phyloP scores from a whole-genome alignment of 2,797 vertebrate species.

The Oreochromis grahami region DNA sequence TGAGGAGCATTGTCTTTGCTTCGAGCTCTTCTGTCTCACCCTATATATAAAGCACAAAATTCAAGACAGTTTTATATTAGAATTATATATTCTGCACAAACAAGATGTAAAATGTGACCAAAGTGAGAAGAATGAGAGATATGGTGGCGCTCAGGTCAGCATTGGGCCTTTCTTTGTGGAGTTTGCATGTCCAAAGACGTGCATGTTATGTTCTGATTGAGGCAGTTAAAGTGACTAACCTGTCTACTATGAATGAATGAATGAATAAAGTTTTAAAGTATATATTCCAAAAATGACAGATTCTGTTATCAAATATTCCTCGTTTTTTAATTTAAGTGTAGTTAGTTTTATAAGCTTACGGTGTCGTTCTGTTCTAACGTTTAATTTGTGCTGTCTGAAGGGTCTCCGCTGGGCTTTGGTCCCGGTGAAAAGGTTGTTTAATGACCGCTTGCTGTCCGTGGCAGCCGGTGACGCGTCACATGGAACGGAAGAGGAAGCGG shows the following conservation, averaged over 20 bases:
- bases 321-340: neutral
- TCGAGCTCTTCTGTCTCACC: neutral
- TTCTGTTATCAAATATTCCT: neutral
- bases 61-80: neutral
- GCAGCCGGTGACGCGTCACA: conserved; percentile 6
- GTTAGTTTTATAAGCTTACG: neutral
- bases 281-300: neutral
- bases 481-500: conserved; percentile 24
- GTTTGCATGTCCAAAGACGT: neutral
- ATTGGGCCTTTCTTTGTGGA: neutral
- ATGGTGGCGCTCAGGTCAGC: neutral
- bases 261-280: neutral
- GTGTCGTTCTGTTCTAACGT: neutral
- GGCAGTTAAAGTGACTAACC: neutral
- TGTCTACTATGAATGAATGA: neutral
- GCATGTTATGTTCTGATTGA: neutral
- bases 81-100: neutral
- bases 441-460: neutral
- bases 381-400: neutral
- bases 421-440: neutral
- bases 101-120: neutral
- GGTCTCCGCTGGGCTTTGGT: neutral
- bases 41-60: neutral
- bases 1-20: neutral
- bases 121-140: neutral